These are phyloP conservation scores for Aplochiton taeniatus DNA, from an alignment of 2,797 vertebrate genomes.

Conservation along the genomic window DNA sequence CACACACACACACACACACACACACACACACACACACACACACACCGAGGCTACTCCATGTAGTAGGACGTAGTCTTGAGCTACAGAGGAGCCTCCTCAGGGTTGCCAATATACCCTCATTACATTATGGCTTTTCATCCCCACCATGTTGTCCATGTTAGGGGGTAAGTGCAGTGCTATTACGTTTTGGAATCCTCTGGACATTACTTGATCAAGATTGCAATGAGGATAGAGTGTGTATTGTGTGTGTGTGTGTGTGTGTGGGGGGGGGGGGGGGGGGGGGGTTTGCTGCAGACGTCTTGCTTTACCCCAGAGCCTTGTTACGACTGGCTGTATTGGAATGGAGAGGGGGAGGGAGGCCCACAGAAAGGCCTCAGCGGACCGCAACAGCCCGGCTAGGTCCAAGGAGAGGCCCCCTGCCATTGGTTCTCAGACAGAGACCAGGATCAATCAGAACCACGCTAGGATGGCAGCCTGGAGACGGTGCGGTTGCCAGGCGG, in stretches of 20 bases:
- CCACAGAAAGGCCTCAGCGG: constrained; percentile 46
- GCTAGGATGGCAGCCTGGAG: constrained; percentile 69
- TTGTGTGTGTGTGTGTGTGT: too few relatives aligned
- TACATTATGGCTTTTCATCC: constrained; percentile 22
- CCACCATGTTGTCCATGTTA: too few relatives aligned
- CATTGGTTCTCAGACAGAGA: constrained; percentile 48
- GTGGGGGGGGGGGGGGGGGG: too few relatives aligned
- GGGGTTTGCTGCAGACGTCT: neutral
- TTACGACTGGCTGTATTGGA: constrained; percentile 28
- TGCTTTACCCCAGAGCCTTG: constrained; percentile 26
- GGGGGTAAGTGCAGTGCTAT: too few relatives aligned
- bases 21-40: constrained; percentile 1
- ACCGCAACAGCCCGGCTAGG: constrained; percentile 46
- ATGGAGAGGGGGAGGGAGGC: constrained; percentile 25
- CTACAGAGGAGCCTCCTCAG: too few relatives aligned
- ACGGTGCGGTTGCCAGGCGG: constrained; percentile 57
- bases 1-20: constrained; percentile 6
- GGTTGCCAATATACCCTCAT: constrained; percentile 57
- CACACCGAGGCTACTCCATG: neutral
- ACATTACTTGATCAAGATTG: constrained; percentile 1
- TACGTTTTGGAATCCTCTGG: constrained; percentile 15
- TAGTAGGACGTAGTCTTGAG: neutral
- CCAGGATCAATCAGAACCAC: constrained; percentile 76
- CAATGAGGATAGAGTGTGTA: constrained; percentile 9
- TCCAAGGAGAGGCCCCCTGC: constrained; percentile 24